Conservation (phyloP, 1,140 invertebrate genomes). For the Sitophilus oryzae region DNA sequence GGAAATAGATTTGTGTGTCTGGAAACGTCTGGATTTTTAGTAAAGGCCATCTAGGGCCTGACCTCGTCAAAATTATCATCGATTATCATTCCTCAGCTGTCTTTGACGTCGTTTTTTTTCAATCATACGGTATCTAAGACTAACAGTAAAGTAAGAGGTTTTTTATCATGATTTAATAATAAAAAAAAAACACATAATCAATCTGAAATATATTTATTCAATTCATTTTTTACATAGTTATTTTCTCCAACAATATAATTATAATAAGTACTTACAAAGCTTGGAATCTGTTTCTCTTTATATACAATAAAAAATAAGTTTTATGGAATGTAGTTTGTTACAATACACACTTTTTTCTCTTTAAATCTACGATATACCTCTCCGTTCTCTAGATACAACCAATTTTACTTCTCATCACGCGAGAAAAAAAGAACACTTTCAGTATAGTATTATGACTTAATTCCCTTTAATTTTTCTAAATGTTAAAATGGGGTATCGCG, state of each 20-base stretch:
- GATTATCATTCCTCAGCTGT: too few relatives aligned
- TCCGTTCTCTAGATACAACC: too few relatives aligned
- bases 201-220: neutral
- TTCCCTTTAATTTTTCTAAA: neutral
- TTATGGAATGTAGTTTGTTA: constrained; percentile 11
- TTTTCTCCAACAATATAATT: constrained; percentile 3
- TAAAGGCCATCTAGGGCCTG: too few relatives aligned
- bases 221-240: constrained; percentile 8
- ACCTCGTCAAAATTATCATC: too few relatives aligned
- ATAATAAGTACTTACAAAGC: constrained; percentile 14
- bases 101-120: too few relatives aligned
- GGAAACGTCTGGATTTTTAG: too few relatives aligned
- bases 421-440: neutral
- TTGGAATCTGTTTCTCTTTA: neutral
- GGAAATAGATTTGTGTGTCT: too few relatives aligned
- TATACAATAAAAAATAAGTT: constrained; percentile 14
- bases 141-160: too few relatives aligned
- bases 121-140: too few relatives aligned
- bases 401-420: too few relatives aligned
- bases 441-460: neutral
- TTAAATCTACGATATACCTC: neutral
- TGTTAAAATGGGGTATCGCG: neutral
- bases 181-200: neutral
- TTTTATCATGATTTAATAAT: neutral
- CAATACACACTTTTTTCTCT: too few relatives aligned